Evolutionary conservation across 2,797 vertebrate species (phyloP), one percentile per base, ranked within the genome.

Genomic region (Micrastur ruficollis): DNA sequence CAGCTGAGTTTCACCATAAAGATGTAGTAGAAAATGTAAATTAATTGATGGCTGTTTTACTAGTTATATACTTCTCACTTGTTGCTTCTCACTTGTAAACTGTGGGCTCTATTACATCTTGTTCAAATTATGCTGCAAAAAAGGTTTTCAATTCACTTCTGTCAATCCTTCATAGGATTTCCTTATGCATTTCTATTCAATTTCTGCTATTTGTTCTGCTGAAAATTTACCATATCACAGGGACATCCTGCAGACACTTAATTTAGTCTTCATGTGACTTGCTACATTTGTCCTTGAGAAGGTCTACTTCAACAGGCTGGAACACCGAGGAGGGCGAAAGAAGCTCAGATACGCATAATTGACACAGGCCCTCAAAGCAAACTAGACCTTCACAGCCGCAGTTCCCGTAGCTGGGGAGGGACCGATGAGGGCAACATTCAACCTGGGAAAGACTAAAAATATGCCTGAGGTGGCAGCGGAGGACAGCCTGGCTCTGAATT

Each of bases 1-100:
- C 58, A 90, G 72, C 70, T 72, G 82, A 96, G 82, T 88, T 93
- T 96, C 66, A 72, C 94, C 80, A 81, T 88, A 86, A 95, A 95
- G 93, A 95, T 44, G 80, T 36, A 95, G 68, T 65, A 81, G 21
- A 14, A 81, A 94, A 90, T 79, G 66, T 92, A 90, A 95, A 96
- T 96, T 93, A 91, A 97, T 88, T 78, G 82, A 81, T 81, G 83
- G 80, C 80, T 93, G 36, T 40, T 95, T 91, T 17, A 70, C 65
- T 68, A 72, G 72, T 86, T 93, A 79, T 79, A 65, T 65, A 90
- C 80, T 92, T 86, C 95, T 70, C 46, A 72, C 56, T 89, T 94
- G 92, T 20, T 36, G 66, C 74, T 85, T 80, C 71, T 78, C 27
- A 14, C 61, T 91, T 90, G 94, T 90, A 96, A 92, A 84, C 82